Evolutionary conservation across 2,888 invertebrate species (phyloP), one percentile per base, ranked within the genome.

Genomic region (Geotrupes spiniger): DNA sequence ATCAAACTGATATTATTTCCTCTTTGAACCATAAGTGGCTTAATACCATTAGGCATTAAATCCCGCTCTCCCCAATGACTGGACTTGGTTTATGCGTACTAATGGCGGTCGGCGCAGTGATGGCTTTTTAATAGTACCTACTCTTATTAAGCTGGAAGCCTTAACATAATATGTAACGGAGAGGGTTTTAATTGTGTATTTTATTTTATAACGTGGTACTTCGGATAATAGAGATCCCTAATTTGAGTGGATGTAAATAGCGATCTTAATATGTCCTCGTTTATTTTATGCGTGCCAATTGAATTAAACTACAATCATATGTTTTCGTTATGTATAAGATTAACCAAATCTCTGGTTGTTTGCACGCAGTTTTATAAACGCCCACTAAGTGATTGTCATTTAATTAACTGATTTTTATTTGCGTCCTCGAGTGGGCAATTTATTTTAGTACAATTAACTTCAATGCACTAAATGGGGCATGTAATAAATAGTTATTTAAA

Each of bases 81-180:
- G 59, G 53, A 61, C 59, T 64, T 59, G 63, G 60, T 63, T 62
- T 62, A 64, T 63, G 63, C 59, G 54, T 55, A 61, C 65, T 70
- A 69, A 70, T 70, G 70, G 68, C 68, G 64, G 63, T 64, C 55
- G 60, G 63, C 54, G 58, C 61, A 62, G 61, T 71, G 69, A 71
- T 71, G 69, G 61, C 62, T 65, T 70, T 71, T 71, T 71, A 71
- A 71, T 71, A 68, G 69, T 61, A 59, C 45, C 61, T 56, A 57
- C 56, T 60, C 61, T 60, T 63, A 62, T 63, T 64, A 63, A 38
- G 38, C 38, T 16, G 41, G 28, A 42, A 54, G 46, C 46, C 49
- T 51, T 45, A 42, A 51, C 46, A 37, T 36, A 48, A 49, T 46
- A 39, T 43, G 47, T 54, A 50, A 45, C 44, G 48, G 46, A 55